Conservation (phyloP, 2,888 invertebrate species). For the Odontocolon sp. region DNA sequence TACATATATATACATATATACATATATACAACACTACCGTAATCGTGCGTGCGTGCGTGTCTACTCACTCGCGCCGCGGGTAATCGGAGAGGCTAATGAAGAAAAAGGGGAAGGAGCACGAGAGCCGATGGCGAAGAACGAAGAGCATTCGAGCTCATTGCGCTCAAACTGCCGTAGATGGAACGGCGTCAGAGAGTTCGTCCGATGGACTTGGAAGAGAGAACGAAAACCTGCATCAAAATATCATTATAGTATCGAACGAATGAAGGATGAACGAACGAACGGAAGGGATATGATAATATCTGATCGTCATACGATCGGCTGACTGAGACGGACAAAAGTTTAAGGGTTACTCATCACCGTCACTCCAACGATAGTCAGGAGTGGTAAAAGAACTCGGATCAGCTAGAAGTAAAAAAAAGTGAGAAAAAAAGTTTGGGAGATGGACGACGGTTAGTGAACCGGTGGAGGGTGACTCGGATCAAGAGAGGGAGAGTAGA, state of each 20-base stretch:
- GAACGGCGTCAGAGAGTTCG: background rate
- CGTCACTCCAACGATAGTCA: background rate
- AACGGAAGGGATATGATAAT: slow-evolving; percentile 33
- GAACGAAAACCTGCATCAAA: background rate
- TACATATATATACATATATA: background rate
- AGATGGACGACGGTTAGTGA: slow-evolving; percentile 49
- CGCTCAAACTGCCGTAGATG: background rate
- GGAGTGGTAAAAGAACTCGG: slow-evolving; percentile 14
- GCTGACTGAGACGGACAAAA: slow-evolving; percentile 23
- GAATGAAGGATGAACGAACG: background rate
- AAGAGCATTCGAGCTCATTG: background rate
- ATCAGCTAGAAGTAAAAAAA: slow-evolving; percentile 31
- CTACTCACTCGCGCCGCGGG: slow-evolving; percentile 31
- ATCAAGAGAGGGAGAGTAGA: slow-evolving; percentile 55
- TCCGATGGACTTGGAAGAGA: background rate
- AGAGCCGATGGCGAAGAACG: background rate
- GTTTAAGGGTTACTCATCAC: slow-evolving; percentile 49
- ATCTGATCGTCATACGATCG: slow-evolving; percentile 42
- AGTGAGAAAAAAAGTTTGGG: slow-evolving; percentile 31
- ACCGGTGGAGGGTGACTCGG: slow-evolving; percentile 45
- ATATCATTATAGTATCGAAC: slow-evolving; percentile 32
- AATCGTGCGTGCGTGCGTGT: slow-evolving; percentile 34
- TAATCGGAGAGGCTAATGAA: slow-evolving; percentile 59
- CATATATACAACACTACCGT: background rate
- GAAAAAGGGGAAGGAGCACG: slow-evolving; percentile 38